phyloP scores from a whole-genome alignment of 2,888 invertebrate species.

The Leucophenga maculata region DNA sequence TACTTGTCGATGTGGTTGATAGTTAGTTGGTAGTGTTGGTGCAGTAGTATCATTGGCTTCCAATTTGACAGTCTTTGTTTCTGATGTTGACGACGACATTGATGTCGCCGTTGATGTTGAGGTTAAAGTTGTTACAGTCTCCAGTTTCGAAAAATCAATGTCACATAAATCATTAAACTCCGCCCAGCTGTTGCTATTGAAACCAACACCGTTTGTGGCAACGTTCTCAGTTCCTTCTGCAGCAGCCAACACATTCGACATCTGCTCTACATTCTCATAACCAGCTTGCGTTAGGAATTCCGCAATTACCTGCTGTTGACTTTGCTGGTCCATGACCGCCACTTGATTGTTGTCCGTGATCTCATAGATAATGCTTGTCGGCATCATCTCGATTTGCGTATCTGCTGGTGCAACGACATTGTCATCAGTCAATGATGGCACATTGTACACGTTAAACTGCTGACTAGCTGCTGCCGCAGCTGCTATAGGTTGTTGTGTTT shows the following conservation, averaged over 20 bases:
- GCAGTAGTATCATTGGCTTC: constrained; percentile 41
- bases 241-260: constrained; percentile 22
- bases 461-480: constrained; percentile 35
- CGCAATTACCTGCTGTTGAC: constrained; percentile 63
- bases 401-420: constrained; percentile 34
- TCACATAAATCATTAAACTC: constrained; percentile 46
- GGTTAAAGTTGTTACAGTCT: constrained; percentile 52
- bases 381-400: constrained; percentile 40
- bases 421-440: constrained; percentile 64
- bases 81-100: constrained; percentile 40
- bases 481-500: constrained; percentile 14
- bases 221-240: neutral
- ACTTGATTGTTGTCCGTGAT: constrained; percentile 61
- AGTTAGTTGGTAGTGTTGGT: constrained; percentile 35
- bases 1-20: constrained; percentile 44
- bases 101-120: constrained; percentile 2
- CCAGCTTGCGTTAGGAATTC: constrained; percentile 64
- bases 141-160: constrained; percentile 61
- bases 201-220: neutral
- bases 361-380: constrained; percentile 64
- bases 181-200: constrained; percentile 12
- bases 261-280: constrained; percentile 57
- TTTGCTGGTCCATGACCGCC: constrained; percentile 62
- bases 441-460: constrained; percentile 62
- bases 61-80: constrained; percentile 61